Conservation (phyloP, 2,113 vertebrate genomes). For the Heterochromis multidens region DNA sequence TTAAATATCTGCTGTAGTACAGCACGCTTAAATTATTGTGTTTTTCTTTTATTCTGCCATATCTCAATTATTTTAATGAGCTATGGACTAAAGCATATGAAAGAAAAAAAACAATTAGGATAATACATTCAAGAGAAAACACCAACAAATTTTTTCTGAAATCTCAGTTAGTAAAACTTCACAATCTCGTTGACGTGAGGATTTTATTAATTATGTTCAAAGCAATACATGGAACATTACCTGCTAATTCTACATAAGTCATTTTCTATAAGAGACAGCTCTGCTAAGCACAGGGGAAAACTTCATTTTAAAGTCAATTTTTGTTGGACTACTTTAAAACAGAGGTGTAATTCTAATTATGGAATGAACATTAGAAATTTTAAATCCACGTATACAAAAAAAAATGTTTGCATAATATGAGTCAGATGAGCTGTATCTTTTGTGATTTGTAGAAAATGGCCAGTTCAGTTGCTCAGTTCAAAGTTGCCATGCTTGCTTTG, state of each 20-base stretch:
- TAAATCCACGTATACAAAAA: no score
- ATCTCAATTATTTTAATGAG: no score
- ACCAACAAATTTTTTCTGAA: not conserved
- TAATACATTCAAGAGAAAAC: not conserved
- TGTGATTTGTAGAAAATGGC: not conserved
- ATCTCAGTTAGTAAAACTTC: rapidly evolving
- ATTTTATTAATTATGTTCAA: not conserved
- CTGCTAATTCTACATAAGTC: not conserved
- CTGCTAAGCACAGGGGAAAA: not conserved
- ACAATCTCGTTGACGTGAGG: rapidly evolving
- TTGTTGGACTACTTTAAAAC: not conserved
- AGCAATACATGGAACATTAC: not conserved
- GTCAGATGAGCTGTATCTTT: not conserved
- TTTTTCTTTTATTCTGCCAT: no score
- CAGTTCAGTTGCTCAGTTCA: not conserved
- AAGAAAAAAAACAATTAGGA: not conserved
- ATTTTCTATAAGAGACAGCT: not conserved
- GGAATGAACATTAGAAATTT: not conserved
- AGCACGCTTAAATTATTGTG: no score
- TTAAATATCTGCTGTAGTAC: no score
- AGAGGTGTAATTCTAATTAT: not conserved
- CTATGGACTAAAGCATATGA: no score
- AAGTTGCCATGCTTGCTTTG: not conserved
- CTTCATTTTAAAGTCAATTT: not conserved
- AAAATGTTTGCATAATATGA: not conserved